Percentiles rank a stretch among this genome's conserved stretches.
Conservation (phyloP, 2,797 vertebrate species). For the Aldrovandia affinis region DNA sequence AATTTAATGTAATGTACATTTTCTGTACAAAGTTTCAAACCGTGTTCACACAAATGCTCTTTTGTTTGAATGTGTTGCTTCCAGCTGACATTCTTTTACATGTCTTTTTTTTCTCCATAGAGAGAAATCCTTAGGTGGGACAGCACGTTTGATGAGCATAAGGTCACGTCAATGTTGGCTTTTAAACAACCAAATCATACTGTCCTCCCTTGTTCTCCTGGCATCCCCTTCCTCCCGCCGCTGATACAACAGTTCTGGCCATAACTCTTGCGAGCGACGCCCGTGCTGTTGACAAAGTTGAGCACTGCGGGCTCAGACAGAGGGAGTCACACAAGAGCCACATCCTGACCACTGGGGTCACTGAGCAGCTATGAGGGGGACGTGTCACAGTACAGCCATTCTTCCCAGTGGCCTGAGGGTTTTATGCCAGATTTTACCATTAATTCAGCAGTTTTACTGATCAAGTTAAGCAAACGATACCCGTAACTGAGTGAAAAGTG, state of each 20-base stretch:
- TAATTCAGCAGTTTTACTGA: conserved; percentile 20
- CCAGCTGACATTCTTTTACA: not conserved
- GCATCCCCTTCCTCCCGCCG: not conserved
- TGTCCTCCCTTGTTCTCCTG: not conserved
- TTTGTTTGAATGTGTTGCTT: not conserved
- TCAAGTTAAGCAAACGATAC: conserved; percentile 24
- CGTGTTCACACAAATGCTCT: not conserved
- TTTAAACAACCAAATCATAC: not conserved
- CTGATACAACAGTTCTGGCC: not conserved
- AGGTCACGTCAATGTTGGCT: conserved; percentile 3
- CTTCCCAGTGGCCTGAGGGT: conserved; percentile 1
- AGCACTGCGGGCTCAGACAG: not conserved
- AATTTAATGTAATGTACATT: too few relatives aligned
- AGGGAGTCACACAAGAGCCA: conserved; percentile 7
- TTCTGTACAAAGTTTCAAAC: not conserved
- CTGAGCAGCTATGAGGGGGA: conserved; percentile 2
- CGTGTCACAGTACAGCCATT: not conserved
- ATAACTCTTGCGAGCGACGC: not conserved
- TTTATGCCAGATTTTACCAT: conserved; percentile 20
- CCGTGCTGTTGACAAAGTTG: not conserved
- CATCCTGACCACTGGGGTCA: conserved; percentile 9
- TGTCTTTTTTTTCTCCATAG: conserved; percentile 12
- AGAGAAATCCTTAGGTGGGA: conserved; percentile 13
- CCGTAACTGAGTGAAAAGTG: not conserved
- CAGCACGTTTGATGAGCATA: conserved; percentile 24